A percentile compares a stretch with the other conserved stretches of the same genome.
Conservation (phyloP, 1,140 invertebrate species). For the Euschistus heros region DNA sequence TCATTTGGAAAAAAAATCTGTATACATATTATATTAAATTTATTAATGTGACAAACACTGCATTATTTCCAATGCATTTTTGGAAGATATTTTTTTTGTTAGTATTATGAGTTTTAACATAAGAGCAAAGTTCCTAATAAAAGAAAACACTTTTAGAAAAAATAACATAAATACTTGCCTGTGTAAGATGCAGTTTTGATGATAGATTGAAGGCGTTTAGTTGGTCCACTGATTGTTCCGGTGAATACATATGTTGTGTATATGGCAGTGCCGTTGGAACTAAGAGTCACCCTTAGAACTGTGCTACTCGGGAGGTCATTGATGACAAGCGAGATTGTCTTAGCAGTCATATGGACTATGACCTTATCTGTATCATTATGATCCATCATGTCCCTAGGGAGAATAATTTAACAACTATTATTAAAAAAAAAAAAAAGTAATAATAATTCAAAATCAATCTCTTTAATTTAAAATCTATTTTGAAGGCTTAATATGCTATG, state of each 20-base stretch:
- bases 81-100: too few relatives aligned
- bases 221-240: slow-evolving; percentile 2
- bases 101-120: too few relatives aligned
- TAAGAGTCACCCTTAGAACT: slow-evolving; percentile 16
- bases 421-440: too few relatives aligned
- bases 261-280: neutral
- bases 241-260: slow-evolving; percentile 16
- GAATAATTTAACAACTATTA: neutral
- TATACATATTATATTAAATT: too few relatives aligned
- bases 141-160: too few relatives aligned
- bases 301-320: slow-evolving; percentile 22
- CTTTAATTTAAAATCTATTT: too few relatives aligned
- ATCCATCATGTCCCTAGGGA: slow-evolving; percentile 4
- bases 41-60: too few relatives aligned
- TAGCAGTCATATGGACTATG: slow-evolving; percentile 21
- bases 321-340: slow-evolving; percentile 18
- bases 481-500: too few relatives aligned
- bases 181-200: neutral
- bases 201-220: neutral
- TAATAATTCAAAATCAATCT: too few relatives aligned
- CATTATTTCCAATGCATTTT: too few relatives aligned
- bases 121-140: too few relatives aligned
- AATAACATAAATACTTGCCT: neutral
- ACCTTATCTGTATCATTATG: neutral
- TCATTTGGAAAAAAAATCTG: too few relatives aligned